Evolutionary conservation across 1,140 invertebrate genomes (phyloP).

Genomic region (Neodiprion pinetum): DNA sequence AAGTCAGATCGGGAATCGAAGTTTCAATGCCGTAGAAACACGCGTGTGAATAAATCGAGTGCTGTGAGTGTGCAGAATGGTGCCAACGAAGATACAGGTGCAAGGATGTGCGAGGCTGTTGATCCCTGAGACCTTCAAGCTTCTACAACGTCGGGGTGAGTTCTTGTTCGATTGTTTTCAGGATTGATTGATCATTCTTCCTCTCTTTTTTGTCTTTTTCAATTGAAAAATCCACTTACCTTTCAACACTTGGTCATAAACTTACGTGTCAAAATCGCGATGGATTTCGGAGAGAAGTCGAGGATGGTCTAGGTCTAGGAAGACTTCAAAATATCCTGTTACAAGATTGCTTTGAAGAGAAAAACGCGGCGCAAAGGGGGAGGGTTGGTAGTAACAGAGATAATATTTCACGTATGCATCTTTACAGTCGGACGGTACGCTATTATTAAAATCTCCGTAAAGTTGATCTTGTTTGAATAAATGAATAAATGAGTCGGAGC

Average conservation of each 20-base stretch:
- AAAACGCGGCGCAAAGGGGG: not conserved
- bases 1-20: no score
- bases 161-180: not conserved
- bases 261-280: not conserved
- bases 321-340: no score
- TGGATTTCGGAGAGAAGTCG: not conserved
- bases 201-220: not conserved
- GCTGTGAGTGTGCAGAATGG: no score
- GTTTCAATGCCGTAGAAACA: no score
- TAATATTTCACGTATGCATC: conserved; percentile 8
- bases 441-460: conserved; percentile 52
- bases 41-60: no score
- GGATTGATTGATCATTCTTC: not conserved
- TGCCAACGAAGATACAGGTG: no score
- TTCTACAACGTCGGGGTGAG: no score
- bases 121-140: no score
- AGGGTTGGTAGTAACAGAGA: not conserved
- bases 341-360: not conserved
- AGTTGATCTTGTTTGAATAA: conserved; percentile 46
- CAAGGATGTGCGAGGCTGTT: no score
- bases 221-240: not conserved
- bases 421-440: conserved; percentile 28
- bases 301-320: no score
- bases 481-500: conserved; percentile 46
- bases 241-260: not conserved